Conservation (phyloP, 2,113 vertebrate species). For the Muntiacus reevesi region DNA sequence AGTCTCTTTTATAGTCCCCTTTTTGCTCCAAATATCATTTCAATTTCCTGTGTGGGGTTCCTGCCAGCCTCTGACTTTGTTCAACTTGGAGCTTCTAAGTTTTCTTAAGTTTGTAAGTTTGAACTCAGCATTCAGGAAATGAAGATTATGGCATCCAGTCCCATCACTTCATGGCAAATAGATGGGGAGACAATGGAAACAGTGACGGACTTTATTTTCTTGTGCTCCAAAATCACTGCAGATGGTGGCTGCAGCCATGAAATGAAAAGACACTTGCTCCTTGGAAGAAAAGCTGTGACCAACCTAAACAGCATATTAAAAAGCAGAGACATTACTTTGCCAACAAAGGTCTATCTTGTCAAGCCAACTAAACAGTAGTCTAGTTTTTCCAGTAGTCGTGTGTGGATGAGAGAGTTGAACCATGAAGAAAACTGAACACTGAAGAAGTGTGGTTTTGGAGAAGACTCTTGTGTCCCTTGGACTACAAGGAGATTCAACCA, state of each 20-base stretch:
- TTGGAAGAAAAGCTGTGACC: background rate
- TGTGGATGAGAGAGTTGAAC: background rate
- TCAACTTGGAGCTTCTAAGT: background rate
- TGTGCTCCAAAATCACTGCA: background rate
- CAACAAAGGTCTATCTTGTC: background rate
- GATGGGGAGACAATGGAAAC: background rate
- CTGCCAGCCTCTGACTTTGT: background rate
- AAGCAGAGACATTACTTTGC: background rate
- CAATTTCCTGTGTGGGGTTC: background rate
- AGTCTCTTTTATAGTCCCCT: background rate
- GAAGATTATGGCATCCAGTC: background rate
- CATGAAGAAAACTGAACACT: background rate
- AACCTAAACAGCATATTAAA: background rate
- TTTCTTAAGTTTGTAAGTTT: background rate
- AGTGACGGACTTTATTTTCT: background rate
- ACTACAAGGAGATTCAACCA: background rate
- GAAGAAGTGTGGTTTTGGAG: background rate
- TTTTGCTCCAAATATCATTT: background rate
- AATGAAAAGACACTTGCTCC: background rate
- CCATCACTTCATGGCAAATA: background rate
- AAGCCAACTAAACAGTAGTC: background rate
- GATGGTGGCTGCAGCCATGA: background rate
- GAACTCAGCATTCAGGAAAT: background rate
- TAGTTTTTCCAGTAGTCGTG: background rate
- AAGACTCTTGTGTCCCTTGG: background rate